Evolutionary conservation across 2,113 vertebrate species (phyloP), one percentile per base, ranked within the genome.

Genomic region (Dolichotis patagonum): DNA sequence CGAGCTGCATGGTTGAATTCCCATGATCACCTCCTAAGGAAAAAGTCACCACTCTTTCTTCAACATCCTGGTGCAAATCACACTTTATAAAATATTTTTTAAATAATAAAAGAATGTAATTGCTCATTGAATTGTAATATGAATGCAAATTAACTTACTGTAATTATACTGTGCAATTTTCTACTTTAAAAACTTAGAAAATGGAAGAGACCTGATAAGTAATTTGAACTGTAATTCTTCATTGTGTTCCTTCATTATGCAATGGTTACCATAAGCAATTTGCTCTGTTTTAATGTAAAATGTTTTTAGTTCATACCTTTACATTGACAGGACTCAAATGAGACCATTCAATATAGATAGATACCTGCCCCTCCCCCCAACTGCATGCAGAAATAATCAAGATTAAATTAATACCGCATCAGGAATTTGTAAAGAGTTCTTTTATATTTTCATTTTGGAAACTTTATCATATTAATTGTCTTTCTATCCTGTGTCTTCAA

Each of bases 131-230:
- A 98, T 98, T 98, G 98, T 98, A 99, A 98, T 98, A 98, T 98
- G 98, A 98, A 99, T 99, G 98, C 98, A 99, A 99, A 99, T 99
- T 97, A 99, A 98, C 98, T 98, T 98, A 94, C 96, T 98, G 97
- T 98, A 99, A 99, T 99, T 99, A 99, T 98, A 98, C 98, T 98
- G 65, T 98, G 98, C 98, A 98, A 99, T 99, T 99, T 98, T 98
- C 98, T 98, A 98, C 98, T 98, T 98, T 88, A 94, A 97, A 98
- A 98, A 96, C 97, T 98, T 98, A 97, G 97, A 98, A 99, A 99
- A 98, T 98, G 98, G 98, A 98, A 98, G 96, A 98, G 98, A 98
- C 98, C 98, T 98, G 98, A 98, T 98, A 97, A 98, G 97, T 98
- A 98, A 98, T 98, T 98, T 97, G 97, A 98, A 98, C 97, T 97